phyloP scores from a whole-genome alignment of 2,113 vertebrate species.

The Terrapene triunguis region DNA sequence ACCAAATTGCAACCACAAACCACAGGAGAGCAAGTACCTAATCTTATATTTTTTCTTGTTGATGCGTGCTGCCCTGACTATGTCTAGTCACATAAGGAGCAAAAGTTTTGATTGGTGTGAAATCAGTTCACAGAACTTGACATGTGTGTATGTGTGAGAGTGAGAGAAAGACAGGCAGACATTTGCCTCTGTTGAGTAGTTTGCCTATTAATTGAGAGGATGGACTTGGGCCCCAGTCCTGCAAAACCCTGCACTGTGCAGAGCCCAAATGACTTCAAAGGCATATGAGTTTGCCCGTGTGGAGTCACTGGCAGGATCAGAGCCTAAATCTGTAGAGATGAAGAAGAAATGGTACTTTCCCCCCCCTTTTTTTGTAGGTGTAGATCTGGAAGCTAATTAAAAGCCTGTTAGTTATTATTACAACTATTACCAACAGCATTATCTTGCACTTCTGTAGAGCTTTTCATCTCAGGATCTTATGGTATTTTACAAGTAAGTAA shows the following conservation, averaged over 20 bases:
- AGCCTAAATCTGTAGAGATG: not conserved
- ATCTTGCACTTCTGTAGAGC: not conserved
- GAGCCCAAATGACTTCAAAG: not conserved
- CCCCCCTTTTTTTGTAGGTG: not conserved
- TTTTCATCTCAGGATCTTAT: not conserved
- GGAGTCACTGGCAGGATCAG: not conserved
- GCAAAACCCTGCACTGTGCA: not conserved
- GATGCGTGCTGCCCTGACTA: fast-evolving
- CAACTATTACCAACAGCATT: not conserved
- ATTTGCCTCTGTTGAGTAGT: not conserved
- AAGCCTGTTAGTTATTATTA: not conserved
- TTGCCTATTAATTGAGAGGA: not conserved
- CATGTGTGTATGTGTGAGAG: not conserved
- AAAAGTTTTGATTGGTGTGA: not conserved
- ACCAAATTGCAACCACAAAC: not conserved
- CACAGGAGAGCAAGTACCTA: not conserved
- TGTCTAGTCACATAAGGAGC: not conserved
- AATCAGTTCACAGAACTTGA: not conserved
- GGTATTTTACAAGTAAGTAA: not conserved
- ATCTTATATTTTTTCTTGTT: not conserved
- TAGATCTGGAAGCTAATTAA: not conserved
- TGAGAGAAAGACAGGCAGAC: not conserved
- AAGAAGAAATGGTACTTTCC: not conserved
- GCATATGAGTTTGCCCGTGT: not conserved
- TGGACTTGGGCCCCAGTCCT: not conserved